phyloP scores from a whole-genome alignment of 1,140 invertebrate genomes.

The Eubasilissa regina region DNA sequence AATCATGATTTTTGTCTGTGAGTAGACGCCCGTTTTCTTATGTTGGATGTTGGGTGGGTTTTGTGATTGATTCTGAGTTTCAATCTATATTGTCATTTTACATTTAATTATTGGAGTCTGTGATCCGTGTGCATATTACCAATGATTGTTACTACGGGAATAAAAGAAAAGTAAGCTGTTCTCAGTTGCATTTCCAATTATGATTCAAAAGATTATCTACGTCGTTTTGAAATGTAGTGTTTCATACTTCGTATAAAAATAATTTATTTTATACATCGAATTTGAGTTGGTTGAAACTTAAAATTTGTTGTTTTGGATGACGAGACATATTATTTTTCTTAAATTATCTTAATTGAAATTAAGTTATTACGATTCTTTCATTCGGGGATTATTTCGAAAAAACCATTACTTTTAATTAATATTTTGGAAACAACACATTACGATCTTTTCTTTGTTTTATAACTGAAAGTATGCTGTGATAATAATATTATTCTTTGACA shows the following conservation, averaged over 20 bases:
- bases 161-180: constrained; percentile 10
- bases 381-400: too few relatives aligned
- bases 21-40: constrained; percentile 18
- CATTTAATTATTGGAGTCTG: constrained; percentile 7
- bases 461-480: too few relatives aligned
- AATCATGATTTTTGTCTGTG: not conserved
- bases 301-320: too few relatives aligned
- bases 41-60: not conserved
- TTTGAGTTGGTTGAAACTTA: too few relatives aligned
- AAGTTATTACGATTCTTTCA: too few relatives aligned
- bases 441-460: too few relatives aligned
- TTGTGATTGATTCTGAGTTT: constrained; percentile 6
- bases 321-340: too few relatives aligned
- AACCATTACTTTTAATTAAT: too few relatives aligned
- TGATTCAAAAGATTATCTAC: not conserved
- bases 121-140: constrained; percentile 8
- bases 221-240: not conserved
- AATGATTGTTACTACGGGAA: constrained; percentile 15
- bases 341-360: too few relatives aligned
- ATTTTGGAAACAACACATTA: too few relatives aligned
- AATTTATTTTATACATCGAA: too few relatives aligned
- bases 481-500: too few relatives aligned
- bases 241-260: not conserved
- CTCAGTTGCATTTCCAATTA: not conserved
- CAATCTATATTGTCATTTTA: constrained; percentile 1